Conservation (phyloP, 2,113 vertebrate genomes). For the Gymnogyps californianus region DNA sequence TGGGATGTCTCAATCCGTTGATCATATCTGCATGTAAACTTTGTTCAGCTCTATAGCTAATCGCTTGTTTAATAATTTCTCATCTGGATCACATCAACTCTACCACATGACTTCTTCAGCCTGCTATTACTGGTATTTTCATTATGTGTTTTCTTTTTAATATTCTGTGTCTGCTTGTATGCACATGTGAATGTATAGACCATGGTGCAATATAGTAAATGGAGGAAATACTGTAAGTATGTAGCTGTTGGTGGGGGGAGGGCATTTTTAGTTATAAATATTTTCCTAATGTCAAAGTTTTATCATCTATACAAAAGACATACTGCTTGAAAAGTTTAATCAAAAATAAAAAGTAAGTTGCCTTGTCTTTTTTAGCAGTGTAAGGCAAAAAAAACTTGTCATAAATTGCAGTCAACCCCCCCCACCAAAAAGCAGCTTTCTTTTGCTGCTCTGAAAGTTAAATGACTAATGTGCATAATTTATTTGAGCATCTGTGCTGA, state of each 20-base stretch:
- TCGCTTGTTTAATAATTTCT: neutral
- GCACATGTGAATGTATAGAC: neutral
- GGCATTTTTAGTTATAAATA: neutral
- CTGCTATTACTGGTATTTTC: neutral
- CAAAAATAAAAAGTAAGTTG: neutral
- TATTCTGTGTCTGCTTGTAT: neutral
- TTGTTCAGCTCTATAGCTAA: neutral
- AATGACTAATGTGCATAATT: conserved; percentile 75
- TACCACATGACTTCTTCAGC: neutral
- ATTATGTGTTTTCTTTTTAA: neutral
- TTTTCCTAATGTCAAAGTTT: neutral
- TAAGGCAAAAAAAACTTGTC: conserved; percentile 32
- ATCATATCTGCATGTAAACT: neutral
- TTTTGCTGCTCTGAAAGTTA: conserved; percentile 61
- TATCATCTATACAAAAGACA: neutral
- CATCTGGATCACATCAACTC: neutral
- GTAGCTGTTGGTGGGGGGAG: neutral
- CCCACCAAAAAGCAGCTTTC: conserved; percentile 24
- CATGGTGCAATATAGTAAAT: neutral
- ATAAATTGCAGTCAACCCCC: conserved; percentile 34
- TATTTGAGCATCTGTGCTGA: conserved; percentile 73
- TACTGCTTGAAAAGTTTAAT: conserved; percentile 22
- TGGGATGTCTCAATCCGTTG: neutral
- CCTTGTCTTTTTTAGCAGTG: conserved; percentile 63
- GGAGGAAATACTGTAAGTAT: neutral